A percentile compares a stretch with the other conserved stretches of the same genome.
phyloP scores from a whole-genome alignment of 2,797 vertebrate species.

The Fundulus diaphanus region DNA sequence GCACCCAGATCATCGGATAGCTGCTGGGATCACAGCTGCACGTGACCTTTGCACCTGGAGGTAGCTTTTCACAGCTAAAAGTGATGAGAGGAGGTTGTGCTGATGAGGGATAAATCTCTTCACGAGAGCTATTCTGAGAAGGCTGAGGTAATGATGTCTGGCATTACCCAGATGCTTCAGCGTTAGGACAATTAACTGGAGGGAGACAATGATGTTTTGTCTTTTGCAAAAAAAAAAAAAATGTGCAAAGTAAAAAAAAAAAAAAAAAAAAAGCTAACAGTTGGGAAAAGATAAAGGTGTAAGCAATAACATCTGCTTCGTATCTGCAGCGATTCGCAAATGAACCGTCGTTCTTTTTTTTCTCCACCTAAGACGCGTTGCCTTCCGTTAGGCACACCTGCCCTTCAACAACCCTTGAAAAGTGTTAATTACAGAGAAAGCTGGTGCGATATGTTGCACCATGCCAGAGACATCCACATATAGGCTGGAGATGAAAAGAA shows the following conservation, averaged over 20 bases:
- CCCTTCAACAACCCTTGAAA: constrained; percentile 53
- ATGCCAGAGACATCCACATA: constrained; percentile 43
- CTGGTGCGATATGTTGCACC: constrained; percentile 45
- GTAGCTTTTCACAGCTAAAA: constrained; percentile 35
- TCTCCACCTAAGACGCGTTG: background rate
- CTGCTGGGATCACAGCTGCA: constrained; percentile 58
- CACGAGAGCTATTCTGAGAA: constrained; percentile 9
- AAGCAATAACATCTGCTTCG: background rate
- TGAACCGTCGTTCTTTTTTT: constrained; percentile 18
- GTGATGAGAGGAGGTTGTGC: constrained; percentile 33
- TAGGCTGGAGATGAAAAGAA: constrained; percentile 40
- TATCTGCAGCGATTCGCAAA: background rate
- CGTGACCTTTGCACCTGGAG: constrained; percentile 61
- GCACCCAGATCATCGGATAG: constrained; percentile 44
- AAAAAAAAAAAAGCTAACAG: background rate
- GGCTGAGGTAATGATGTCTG: constrained; percentile 25
- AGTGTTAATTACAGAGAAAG: constrained; percentile 63
- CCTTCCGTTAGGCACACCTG: constrained; percentile 25
- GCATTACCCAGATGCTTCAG: constrained; percentile 33
- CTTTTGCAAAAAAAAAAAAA: constrained; percentile 16
- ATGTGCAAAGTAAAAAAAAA: constrained; percentile 7
- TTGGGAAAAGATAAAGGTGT: background rate
- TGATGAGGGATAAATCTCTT: constrained; percentile 28
- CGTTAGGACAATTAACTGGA: constrained; percentile 16
- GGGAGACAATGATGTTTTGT: constrained; percentile 22